Conservation (phyloP, 2,113 vertebrate genomes). For the Takifugu bimaculatus region DNA sequence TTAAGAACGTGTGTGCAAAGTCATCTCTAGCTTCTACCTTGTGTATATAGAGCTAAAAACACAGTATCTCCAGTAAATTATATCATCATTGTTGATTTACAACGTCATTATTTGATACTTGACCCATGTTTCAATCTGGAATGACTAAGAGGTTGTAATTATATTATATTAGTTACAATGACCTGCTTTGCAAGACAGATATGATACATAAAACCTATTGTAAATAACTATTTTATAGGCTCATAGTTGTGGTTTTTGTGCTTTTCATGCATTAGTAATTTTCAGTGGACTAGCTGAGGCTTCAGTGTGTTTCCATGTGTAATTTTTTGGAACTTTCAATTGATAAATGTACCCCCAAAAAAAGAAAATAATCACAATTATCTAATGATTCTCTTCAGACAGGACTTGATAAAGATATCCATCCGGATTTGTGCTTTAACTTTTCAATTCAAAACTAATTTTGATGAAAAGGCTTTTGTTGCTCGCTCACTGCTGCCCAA, state of each 20-base stretch:
- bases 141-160: background rate
- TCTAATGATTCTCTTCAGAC: background rate
- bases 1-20: constrained; percentile 46
- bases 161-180: background rate
- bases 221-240: background rate
- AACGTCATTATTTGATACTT: constrained; percentile 11
- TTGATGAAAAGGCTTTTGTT: background rate
- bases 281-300: background rate
- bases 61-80: constrained; percentile 15
- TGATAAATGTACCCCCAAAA: background rate
- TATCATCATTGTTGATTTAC: constrained; percentile 1
- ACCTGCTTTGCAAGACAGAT: constrained; percentile 15
- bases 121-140: constrained; percentile 4
- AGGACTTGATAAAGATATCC: constrained; percentile 6
- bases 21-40: constrained; percentile 32
- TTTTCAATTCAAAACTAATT: background rate
- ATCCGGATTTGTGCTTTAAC: constrained; percentile 1
- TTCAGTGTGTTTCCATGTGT: background rate
- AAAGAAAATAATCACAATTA: constrained; percentile 16
- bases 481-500: no score
- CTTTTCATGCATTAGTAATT: constrained; percentile 32
- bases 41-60: constrained; percentile 17
- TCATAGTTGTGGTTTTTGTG: constrained; percentile 34
- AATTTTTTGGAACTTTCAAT: background rate
- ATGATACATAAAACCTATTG: background rate